These are phyloP conservation scores for Agraylea sexmaculata DNA, from an alignment of 1,140 invertebrate species.

Conservation along the genomic window DNA sequence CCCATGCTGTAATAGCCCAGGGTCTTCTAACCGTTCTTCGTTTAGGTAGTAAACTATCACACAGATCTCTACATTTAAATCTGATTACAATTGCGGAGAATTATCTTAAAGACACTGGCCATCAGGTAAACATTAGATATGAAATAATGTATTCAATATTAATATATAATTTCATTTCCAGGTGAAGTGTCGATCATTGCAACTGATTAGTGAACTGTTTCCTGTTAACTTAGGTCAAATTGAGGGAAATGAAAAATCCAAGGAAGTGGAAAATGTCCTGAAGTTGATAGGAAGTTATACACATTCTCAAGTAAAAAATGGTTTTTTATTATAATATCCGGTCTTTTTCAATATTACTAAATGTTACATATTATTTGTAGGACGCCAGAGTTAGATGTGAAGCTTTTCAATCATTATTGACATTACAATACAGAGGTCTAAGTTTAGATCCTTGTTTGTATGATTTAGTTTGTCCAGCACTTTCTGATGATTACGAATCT, in stretches of 20 bases:
- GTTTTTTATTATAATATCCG: background rate
- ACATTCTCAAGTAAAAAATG: slow-evolving; percentile 49
- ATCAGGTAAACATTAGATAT: too few species aligned
- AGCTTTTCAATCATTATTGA: slow-evolving; percentile 75
- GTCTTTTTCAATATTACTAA: background rate
- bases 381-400: slow-evolving; percentile 82
- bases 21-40: slow-evolving; percentile 58
- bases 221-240: slow-evolving; percentile 38
- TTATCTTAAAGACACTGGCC: slow-evolving; percentile 59
- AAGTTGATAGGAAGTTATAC: slow-evolving; percentile 67
- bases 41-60: slow-evolving; percentile 43
- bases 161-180: too few species aligned
- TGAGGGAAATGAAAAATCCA: slow-evolving; percentile 32
- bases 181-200: slow-evolving; percentile 67
- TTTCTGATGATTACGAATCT: slow-evolving; percentile 91
- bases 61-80: slow-evolving; percentile 38
- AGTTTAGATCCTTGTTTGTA: slow-evolving; percentile 69
- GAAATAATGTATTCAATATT: too few species aligned
- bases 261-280: slow-evolving; percentile 46
- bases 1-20: slow-evolving; percentile 63
- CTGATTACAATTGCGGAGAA: slow-evolving; percentile 46
- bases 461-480: slow-evolving; percentile 64
- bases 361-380: slow-evolving; percentile 26
- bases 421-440: slow-evolving; percentile 68
- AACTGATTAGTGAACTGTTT: slow-evolving; percentile 55